phyloP scores from a whole-genome alignment of 1,140 invertebrate genomes.

The Drosophila ananassae region DNA sequence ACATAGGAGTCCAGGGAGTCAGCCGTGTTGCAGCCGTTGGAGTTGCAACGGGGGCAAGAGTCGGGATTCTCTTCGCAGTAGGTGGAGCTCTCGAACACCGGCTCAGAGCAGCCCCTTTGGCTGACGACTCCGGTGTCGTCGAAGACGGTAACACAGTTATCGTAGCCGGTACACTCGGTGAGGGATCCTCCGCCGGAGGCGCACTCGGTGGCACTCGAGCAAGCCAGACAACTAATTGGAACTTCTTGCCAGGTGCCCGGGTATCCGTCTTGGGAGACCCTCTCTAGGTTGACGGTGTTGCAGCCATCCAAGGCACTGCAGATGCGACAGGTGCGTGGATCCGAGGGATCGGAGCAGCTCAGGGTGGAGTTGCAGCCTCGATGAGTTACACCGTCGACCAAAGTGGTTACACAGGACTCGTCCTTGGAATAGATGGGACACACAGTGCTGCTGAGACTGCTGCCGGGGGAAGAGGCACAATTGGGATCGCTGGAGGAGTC shows the following conservation, averaged over 20 bases:
- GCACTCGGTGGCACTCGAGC: constrained; percentile 32
- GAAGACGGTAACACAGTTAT: constrained; percentile 75
- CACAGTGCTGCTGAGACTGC: constrained; percentile 50
- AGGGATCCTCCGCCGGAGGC: constrained; percentile 21
- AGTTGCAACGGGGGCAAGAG: constrained; percentile 72
- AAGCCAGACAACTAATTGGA: constrained; percentile 62
- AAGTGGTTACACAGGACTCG: constrained; percentile 67
- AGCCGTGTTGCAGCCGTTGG: constrained; percentile 75
- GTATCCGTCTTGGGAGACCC: constrained; percentile 40
- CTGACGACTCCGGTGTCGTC: constrained; percentile 47
- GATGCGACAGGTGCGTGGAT: constrained; percentile 57
- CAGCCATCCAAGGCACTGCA: constrained; percentile 52
- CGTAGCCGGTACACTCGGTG: constrained; percentile 40
- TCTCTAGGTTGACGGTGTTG: constrained; percentile 68
- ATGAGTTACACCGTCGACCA: constrained; percentile 51
- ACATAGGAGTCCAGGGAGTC: constrained; percentile 52
- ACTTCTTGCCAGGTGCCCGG: constrained; percentile 69
- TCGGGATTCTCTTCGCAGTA: constrained; percentile 56
- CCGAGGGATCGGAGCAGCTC: constrained; percentile 55
- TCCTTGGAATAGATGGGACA: constrained; percentile 62
- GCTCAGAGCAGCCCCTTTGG: constrained; percentile 57
- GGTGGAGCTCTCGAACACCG: constrained; percentile 21
- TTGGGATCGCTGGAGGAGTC: constrained; percentile 36
- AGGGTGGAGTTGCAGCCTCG: constrained; percentile 67
- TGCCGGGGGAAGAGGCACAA: constrained; percentile 48